A percentile compares a stretch with the other conserved stretches of the same genome.
phyloP scores from a whole-genome alignment of 2,113 vertebrate genomes.

The Lethenteron camtschaticum region DNA sequence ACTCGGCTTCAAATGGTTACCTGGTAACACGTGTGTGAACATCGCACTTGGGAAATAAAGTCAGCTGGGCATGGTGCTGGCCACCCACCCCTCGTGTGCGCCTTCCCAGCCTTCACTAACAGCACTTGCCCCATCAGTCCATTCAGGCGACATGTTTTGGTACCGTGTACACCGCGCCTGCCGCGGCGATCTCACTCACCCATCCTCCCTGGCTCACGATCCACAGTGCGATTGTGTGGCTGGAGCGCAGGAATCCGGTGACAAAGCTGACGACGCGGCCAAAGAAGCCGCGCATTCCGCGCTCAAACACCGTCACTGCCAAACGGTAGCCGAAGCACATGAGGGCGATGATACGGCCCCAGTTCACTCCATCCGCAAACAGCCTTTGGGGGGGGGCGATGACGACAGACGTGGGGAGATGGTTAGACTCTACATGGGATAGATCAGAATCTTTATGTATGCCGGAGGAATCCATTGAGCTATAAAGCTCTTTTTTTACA shows the following conservation, averaged over 20 bases:
- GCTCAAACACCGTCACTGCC: slow-evolving; percentile 36
- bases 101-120: no score
- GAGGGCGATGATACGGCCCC: slow-evolving; percentile 39
- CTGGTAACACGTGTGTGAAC: no score
- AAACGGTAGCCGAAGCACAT: slow-evolving; percentile 38
- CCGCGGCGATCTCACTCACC: slow-evolving; percentile 21
- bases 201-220: slow-evolving; percentile 39
- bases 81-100: no score
- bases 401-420: not conserved
- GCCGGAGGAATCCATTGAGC: not conserved
- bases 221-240: slow-evolving; percentile 25
- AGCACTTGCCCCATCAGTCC: no score
- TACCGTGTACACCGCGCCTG: no score
- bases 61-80: no score
- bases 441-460: not conserved
- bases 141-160: no score
- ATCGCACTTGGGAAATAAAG: no score
- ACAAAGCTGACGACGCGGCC: slow-evolving; percentile 21
- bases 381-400: slow-evolving; percentile 19
- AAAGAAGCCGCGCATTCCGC: slow-evolving; percentile 26
- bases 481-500: no score
- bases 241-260: slow-evolving; percentile 18
- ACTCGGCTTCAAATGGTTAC: no score
- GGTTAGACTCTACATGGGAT: not conserved
- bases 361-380: slow-evolving; percentile 38